Base-by-base conservation (phyloP, 2,888 invertebrate species). In the Geophilus truncorum region DNA sequence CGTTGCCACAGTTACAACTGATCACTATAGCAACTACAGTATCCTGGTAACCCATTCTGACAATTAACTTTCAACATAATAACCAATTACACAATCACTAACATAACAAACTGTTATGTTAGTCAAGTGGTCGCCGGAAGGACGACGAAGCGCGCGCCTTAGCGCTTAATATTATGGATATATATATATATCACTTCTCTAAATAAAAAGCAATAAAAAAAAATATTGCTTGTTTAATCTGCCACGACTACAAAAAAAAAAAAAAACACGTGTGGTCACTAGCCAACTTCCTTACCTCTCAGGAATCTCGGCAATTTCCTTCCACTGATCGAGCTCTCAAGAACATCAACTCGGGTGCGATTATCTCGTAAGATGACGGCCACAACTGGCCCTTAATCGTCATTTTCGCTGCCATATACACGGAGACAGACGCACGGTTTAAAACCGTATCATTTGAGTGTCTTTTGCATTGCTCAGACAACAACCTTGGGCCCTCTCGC, bases 291-390 rank as follows among this genome's bases (percentile, higher is more conserved):
- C 77, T 36, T 77, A 77, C 77, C 77, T 34, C 21, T 77, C 2
- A 18, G 77, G 15, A 23, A 70, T 70, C 70, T 70, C 25, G 70
- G 70, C 70, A 70, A 23, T n/a, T 70, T 70, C 25, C 70, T 81
- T 18, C 82, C 82, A 21, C 75, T 77, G 18, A 82, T 18, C 76
- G 30, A 25, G 81, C 81, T 32, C 80, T 80, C 30, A 82, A 51
- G n/a, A 36, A 28, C 45, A 40, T 70, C 76, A 82, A 78, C 62
- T 82, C 82, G 6, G 82, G 82, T 9, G 81, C 82, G 1, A 82
- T 75, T 10, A 81, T 40, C 34, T 82, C 79, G 23, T 81, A 82
- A 30, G 77, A 76, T 34, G 80, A 18, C 7, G 82, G 82, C 82
- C 82, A 82, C n/a, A 34, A 77, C 21, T 77, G 77, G 12, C 34